Conservation (phyloP, 2,113 vertebrate species). For the Reinhardtius hippoglossoides region DNA sequence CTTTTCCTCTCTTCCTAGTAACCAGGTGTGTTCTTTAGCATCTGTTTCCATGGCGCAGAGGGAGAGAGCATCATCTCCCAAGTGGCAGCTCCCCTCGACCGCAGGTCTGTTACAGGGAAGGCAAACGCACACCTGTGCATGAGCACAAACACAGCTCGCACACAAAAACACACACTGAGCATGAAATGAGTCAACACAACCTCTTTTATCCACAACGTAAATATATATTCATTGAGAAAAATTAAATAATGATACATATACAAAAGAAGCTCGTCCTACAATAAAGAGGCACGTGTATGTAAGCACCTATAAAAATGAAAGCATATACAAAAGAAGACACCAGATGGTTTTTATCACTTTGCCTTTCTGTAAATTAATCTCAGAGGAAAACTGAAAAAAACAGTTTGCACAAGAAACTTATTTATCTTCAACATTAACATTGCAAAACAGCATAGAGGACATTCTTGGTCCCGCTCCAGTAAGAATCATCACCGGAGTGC, state of each 20-base stretch:
- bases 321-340: not conserved
- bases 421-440: not conserved
- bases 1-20: not conserved
- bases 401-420: not conserved
- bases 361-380: conserved; percentile 4
- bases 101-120: not conserved
- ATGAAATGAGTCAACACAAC: conserved; percentile 27
- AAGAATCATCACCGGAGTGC: not conserved
- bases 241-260: conserved; percentile 5
- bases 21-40: conserved; percentile 45
- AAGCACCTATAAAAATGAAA: conserved; percentile 19
- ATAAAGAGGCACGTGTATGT: conserved; percentile 30
- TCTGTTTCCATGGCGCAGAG: conserved; percentile 38
- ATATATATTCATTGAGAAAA: conserved; percentile 35
- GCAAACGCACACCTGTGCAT: conserved; percentile 1
- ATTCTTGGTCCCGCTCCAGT: not conserved
- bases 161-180: conserved; percentile 2
- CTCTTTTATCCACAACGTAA: conserved; percentile 12
- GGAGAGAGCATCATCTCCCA: conserved; percentile 13
- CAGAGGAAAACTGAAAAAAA: conserved; percentile 4
- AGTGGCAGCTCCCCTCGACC: not conserved
- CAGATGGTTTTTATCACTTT: not conserved
- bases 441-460: not conserved
- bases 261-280: conserved; percentile 12
- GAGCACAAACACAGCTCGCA: conserved; percentile 13